phyloP scores from a whole-genome alignment of 2,888 invertebrate genomes.

The Odontothrips loti region DNA sequence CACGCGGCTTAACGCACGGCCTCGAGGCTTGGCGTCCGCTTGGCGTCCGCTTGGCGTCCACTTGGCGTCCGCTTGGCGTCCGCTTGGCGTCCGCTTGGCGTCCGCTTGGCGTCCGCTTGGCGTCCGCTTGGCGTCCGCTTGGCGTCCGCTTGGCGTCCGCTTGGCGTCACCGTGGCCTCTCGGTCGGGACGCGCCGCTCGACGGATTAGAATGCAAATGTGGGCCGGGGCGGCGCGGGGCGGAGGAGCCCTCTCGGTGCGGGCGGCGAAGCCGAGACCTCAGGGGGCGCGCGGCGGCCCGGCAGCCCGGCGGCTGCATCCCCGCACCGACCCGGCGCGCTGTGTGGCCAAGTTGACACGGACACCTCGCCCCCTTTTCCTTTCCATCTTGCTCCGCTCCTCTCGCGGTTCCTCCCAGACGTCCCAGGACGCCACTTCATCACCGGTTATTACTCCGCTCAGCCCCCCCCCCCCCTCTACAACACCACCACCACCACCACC shows the following conservation, averaged over 20 bases:
- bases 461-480: too few species aligned
- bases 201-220: constrained; percentile 14
- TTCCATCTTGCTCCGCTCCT: constrained; percentile 9
- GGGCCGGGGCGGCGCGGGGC: too few species aligned
- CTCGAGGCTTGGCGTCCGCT: too few species aligned
- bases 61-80: not conserved
- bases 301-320: not conserved
- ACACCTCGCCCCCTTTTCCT: not conserved
- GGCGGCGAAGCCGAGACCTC: too few species aligned
- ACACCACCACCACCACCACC: too few species aligned
- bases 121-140: not conserved
- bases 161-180: not conserved
- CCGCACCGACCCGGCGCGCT: not conserved
- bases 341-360: not conserved
- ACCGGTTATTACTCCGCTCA: constrained; percentile 15
- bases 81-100: not conserved
- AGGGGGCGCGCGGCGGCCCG: too few species aligned
- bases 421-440: constrained; percentile 9
- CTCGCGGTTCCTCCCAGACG: constrained; percentile 7
- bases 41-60: not conserved
- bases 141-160: not conserved
- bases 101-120: not conserved
- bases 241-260: too few species aligned
- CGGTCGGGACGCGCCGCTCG: not conserved
- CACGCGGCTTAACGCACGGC: not conserved